Percentiles rank a stretch among this genome's conserved stretches.
Conservation (phyloP, 2,797 vertebrate species). For the Sebastes kiyomatsui region DNA sequence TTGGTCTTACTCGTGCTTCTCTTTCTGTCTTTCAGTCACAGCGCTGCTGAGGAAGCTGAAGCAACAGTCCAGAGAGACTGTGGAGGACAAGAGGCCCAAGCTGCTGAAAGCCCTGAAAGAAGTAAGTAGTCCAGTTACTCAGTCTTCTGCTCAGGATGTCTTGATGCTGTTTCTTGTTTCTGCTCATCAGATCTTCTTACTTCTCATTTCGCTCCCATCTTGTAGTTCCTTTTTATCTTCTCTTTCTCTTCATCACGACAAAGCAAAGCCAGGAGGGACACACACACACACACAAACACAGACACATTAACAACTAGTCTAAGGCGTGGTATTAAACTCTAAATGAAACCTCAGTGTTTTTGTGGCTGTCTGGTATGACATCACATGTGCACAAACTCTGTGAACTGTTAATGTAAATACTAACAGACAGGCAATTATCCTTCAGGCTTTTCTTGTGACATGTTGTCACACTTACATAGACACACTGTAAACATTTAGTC, state of each 20-base stretch:
- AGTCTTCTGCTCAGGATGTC: neutral
- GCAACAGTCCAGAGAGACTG: slow-evolving; percentile 97
- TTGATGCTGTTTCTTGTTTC: neutral
- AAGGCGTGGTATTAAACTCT: neutral
- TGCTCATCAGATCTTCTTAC: neutral
- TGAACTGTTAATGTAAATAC: neutral
- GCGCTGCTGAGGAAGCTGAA: slow-evolving; percentile 96
- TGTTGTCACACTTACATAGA: neutral
- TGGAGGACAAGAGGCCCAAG: slow-evolving; percentile 97
- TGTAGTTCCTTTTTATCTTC: neutral
- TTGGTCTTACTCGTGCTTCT: neutral
- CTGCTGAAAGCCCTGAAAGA: slow-evolving; percentile 93
- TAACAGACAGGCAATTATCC: neutral
- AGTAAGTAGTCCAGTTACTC: slow-evolving; percentile 29
- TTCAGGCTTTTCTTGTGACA: slow-evolving; percentile 6
- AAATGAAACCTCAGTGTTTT: slow-evolving; percentile 9
- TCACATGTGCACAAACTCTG: neutral
- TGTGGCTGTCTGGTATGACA: neutral
- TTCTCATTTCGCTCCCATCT: neutral
- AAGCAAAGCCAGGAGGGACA: neutral
- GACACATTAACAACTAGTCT: neutral
- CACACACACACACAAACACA: neutral
- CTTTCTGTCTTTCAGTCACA: slow-evolving; percentile 60
- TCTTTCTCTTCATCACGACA: neutral
- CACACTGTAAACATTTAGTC: neutral